phyloP scores from a whole-genome alignment of 2,797 vertebrate genomes.

The Otolemur crassicaudatus region DNA sequence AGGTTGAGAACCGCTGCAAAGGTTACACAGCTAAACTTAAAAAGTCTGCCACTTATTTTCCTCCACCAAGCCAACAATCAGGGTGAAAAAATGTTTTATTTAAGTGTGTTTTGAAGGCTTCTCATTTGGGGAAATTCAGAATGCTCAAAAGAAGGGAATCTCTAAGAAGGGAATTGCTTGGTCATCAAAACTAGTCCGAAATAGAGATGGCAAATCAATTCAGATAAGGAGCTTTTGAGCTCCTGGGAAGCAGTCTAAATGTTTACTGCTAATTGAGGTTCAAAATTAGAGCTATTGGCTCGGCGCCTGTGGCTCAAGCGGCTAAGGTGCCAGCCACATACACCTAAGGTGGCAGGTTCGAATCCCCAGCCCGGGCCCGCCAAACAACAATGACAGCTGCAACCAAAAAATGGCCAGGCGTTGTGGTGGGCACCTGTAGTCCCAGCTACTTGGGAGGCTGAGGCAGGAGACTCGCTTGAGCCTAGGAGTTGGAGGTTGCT shows the following conservation, averaged over 20 bases:
- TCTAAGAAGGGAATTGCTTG: not conserved
- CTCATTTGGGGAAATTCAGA: not conserved
- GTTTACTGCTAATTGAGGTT: not conserved
- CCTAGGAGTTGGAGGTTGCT: too few species aligned
- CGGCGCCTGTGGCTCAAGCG: too few species aligned
- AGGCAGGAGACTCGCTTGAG: too few species aligned
- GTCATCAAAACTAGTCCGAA: not conserved
- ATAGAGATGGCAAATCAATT: not conserved
- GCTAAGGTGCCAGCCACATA: too few species aligned
- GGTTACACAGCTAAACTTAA: not conserved
- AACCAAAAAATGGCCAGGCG: too few species aligned
- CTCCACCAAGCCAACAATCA: not conserved
- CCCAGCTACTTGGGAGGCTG: too few species aligned
- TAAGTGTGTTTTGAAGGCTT: not conserved
- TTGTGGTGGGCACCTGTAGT: too few species aligned
- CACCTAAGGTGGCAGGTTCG: too few species aligned
- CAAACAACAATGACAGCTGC: too few species aligned
- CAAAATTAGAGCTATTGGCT: not conserved
- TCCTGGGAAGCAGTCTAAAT: not conserved
- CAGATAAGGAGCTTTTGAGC: not conserved
- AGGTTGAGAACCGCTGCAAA: not conserved
- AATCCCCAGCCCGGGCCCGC: too few species aligned
- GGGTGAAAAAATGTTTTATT: not conserved
- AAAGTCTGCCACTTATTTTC: not conserved
- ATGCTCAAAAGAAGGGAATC: not conserved